These are phyloP conservation scores for Enteromius fasciolatus DNA, from an alignment of 2,797 vertebrate species.

Conservation along the genomic window DNA sequence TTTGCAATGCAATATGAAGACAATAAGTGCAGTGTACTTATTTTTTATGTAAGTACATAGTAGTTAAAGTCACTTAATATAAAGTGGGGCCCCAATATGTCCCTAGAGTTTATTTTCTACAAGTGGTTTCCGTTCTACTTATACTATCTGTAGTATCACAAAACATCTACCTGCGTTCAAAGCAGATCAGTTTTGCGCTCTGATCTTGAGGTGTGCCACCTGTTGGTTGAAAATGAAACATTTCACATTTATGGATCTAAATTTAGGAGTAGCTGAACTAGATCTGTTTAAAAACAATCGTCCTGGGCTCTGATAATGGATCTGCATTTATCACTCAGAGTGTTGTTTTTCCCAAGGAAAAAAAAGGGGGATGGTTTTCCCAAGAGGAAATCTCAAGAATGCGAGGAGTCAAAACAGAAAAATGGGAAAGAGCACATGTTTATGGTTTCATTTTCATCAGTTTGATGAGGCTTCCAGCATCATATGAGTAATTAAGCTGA, in stretches of 20 bases:
- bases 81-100: not conserved
- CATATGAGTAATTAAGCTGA: constrained; percentile 49
- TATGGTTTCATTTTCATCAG: constrained; percentile 25
- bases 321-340: constrained; percentile 26
- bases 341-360: not conserved
- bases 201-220: constrained; percentile 74
- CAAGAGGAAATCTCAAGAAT: constrained; percentile 42
- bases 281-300: constrained; percentile 10
- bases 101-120: not conserved
- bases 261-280: constrained; percentile 10
- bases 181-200: constrained; percentile 46
- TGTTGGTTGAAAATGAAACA: constrained; percentile 66
- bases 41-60: too few relatives aligned
- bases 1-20: too few relatives aligned
- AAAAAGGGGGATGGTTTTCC: constrained; percentile 24
- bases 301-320: constrained; percentile 13
- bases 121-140: not conserved
- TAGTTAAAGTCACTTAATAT: too few relatives aligned
- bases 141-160: not conserved
- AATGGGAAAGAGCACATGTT: not conserved
- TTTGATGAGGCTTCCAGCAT: constrained; percentile 31
- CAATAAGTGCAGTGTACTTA: too few relatives aligned
- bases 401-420: constrained; percentile 1
- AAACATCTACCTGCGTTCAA: not conserved
- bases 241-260: constrained; percentile 6